A percentile compares a stretch with the other conserved stretches of the same genome.
These are phyloP conservation scores for Magallana nippona DNA, from an alignment of 2,888 invertebrate species.

Conservation along the genomic window DNA sequence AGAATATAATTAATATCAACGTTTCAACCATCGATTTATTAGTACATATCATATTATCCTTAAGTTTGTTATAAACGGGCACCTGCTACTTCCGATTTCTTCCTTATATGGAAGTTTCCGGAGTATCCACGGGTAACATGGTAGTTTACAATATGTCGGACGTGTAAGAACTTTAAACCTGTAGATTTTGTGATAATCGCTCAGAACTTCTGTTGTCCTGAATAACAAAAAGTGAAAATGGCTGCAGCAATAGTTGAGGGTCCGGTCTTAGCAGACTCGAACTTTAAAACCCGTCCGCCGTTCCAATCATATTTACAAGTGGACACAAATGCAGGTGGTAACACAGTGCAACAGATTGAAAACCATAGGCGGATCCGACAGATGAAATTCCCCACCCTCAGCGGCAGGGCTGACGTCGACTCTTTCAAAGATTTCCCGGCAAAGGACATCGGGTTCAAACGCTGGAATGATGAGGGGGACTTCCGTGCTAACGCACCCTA, in stretches of 20 bases:
- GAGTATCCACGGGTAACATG: slow-evolving; percentile 68
- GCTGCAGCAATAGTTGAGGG: slow-evolving; percentile 63
- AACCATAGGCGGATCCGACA: slow-evolving; percentile 71
- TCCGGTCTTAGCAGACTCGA: slow-evolving; percentile 72
- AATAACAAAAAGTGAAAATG: slow-evolving; percentile 54
- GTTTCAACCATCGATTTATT: too few relatives aligned
- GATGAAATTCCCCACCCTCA: slow-evolving; percentile 74
- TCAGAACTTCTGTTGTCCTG: background rate
- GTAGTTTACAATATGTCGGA: slow-evolving; percentile 70
- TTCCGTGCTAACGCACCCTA: slow-evolving; percentile 72
- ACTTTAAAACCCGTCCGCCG: slow-evolving; percentile 69
- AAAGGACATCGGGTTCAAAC: slow-evolving; percentile 58
- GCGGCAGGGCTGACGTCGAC: slow-evolving; percentile 71
- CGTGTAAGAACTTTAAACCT: slow-evolving; percentile 49
- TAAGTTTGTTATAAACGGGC: slow-evolving; percentile 46
- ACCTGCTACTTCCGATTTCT: slow-evolving; percentile 60
- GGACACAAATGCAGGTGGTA: slow-evolving; percentile 73
- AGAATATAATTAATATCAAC: too few relatives aligned
- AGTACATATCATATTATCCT: background rate
- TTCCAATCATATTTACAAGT: slow-evolving; percentile 68
- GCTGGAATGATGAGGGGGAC: slow-evolving; percentile 76
- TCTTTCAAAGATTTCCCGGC: slow-evolving; percentile 68
- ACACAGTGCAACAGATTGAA: slow-evolving; percentile 72
- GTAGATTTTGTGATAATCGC: slow-evolving; percentile 40
- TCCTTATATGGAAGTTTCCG: slow-evolving; percentile 66